Base-by-base conservation (phyloP, 1,140 invertebrate genomes). In the Melitaea cinxia region DNA sequence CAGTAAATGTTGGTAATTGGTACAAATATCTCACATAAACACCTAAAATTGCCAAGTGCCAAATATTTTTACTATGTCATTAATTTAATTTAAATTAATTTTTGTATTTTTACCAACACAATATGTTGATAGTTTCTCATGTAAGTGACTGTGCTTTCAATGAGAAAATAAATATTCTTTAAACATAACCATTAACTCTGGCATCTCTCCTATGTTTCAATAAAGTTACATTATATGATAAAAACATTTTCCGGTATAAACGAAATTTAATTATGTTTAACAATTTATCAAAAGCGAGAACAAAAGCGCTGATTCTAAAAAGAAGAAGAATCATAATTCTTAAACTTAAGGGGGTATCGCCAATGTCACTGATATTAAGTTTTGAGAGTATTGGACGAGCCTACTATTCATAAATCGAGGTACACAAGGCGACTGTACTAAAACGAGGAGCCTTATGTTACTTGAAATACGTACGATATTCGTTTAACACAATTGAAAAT, bases 291-390 rank as follows among this genome's bases (percentile, higher is more conserved):
- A 45, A 56, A 21, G 30, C 39, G 52, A 30, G 42, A 49, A 59
- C 49, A 55, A 54, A 66, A 66, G 53, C 54, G 57, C 56, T 52
- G 45, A 68, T 63, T 68, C 55, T 24, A 45, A 57, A 72, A 60
- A 66, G 65, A 70, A 75, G 28, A 68, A 72, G 64, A 68, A 45
- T 50, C 70, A 70, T 77, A 75, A 75, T 72, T 77, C 73, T 68
- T 65, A 70, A 73, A 73, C 53, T 73, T 70, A 65, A 59, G 57
- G 59, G 37, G 63, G 56, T 70, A 73, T 72, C 68, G 69, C 61
- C 65, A 63, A 68, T 78, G 72, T 73, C 73, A 57, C 60, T 62
- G 78, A 79, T 83, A 82, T 82, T 75, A 80, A 82, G 65, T 79
- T 80, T 63, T 50, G 62, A 67, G 65, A 72, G 66, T 77, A 75